Evolutionary conservation across 2,888 invertebrate species (phyloP).

Genomic region (Eupelmus urozonus): DNA sequence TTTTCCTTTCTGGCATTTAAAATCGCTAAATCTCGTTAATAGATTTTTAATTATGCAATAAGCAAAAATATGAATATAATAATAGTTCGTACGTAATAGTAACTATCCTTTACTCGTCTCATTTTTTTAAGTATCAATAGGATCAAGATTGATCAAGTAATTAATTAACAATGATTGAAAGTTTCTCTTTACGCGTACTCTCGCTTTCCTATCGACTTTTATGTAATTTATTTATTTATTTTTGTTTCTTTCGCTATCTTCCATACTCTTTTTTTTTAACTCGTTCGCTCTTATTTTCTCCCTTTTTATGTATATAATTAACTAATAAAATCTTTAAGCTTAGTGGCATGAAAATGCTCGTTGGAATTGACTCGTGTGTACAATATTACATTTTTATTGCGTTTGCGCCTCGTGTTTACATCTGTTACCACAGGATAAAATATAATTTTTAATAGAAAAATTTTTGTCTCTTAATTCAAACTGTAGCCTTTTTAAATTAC

Average conservation of each 20-base stretch:
- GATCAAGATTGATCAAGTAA: conserved; percentile 72
- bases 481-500: conserved; percentile 19
- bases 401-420: conserved; percentile 61
- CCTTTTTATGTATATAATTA: conserved; percentile 62
- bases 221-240: conserved; percentile 39
- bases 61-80: conserved; percentile 77
- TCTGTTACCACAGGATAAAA: conserved; percentile 8
- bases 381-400: conserved; percentile 67
- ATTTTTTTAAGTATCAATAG: conserved; percentile 71
- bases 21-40: conserved; percentile 71
- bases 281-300: conserved; percentile 48
- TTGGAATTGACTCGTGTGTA: conserved; percentile 77
- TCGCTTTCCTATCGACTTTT: conserved; percentile 42
- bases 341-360: conserved; percentile 77
- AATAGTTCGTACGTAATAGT: conserved; percentile 72
- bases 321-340: conserved; percentile 75
- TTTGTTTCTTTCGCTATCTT: conserved; percentile 37
- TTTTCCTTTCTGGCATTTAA: conserved; percentile 61
- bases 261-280: conserved; percentile 37
- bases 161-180: conserved; percentile 76
- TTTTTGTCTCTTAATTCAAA: not conserved
- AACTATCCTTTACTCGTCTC: conserved; percentile 67
- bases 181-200: conserved; percentile 60
- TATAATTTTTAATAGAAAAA: not conserved
- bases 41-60: conserved; percentile 75